Percentiles rank a stretch among this genome's conserved stretches.
Conservation (phyloP, 2,113 vertebrate genomes). For the Spermophilus dauricus region DNA sequence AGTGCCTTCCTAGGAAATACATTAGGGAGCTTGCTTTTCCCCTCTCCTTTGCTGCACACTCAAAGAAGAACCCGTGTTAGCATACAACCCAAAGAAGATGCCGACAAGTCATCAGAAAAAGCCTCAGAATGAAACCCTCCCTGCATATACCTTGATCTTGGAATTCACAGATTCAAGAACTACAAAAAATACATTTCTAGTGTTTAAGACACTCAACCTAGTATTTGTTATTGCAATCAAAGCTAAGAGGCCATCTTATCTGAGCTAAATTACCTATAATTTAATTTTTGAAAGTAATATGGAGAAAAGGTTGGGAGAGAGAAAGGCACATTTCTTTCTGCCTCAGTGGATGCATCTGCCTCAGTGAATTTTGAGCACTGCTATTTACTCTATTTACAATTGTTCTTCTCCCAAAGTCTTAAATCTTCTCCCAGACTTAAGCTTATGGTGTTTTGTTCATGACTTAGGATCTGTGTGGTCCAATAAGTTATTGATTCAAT, state of each 20-base stretch:
- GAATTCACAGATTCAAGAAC: not conserved
- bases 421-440: not conserved
- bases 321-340: not conserved
- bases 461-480: not conserved
- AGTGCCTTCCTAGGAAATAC: not conserved
- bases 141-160: not conserved
- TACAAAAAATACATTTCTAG: not conserved
- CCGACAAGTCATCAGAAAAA: not conserved
- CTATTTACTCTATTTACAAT: not conserved
- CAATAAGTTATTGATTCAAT: not conserved
- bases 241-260: not conserved
- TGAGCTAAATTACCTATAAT: not conserved
- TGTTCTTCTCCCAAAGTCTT: not conserved
- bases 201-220: not conserved
- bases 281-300: not conserved
- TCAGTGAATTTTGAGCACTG: not conserved
- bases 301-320: not conserved
- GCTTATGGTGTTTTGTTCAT: not conserved
- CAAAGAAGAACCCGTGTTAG: not conserved
- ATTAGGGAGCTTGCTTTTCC: not conserved
- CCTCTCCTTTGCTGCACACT: not conserved
- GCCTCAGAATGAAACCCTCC: not conserved
- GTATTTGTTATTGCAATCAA: not conserved
- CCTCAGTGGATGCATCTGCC: not conserved
- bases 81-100: not conserved